Percentiles rank a stretch among this genome's conserved stretches.
These are phyloP conservation scores for Loriculus beryllinus DNA, from an alignment of 2,797 vertebrate species.

Conservation along the genomic window DNA sequence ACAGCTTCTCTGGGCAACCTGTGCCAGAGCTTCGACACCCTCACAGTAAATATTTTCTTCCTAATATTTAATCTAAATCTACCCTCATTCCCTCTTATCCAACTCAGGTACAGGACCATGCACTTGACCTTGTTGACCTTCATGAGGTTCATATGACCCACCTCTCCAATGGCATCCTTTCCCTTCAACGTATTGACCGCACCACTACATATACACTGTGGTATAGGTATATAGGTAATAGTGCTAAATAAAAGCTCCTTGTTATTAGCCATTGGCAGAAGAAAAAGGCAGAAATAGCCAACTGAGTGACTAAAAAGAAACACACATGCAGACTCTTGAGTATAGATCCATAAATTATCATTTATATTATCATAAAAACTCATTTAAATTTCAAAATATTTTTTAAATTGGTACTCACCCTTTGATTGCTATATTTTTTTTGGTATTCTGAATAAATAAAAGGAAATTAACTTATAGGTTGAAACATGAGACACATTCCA, in stretches of 20 bases:
- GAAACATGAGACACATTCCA: conserved; percentile 5
- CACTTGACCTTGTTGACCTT: neutral
- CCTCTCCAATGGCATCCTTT: neutral
- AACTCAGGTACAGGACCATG: neutral
- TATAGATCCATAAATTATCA: conserved; percentile 52
- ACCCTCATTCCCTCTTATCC: neutral
- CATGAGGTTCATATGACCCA: neutral
- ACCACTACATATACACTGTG: neutral
- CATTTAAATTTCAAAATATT: conserved; percentile 63
- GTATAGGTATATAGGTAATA: neutral
- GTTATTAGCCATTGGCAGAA: neutral
- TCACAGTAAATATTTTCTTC: neutral
- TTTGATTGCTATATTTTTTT: conserved; percentile 31
- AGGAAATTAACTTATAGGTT: conserved; percentile 2
- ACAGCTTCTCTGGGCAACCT: neutral
- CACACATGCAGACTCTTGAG: neutral
- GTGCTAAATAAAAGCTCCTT: neutral
- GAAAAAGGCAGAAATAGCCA: neutral
- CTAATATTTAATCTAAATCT: neutral
- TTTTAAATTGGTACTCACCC: neutral
- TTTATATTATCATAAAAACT: conserved; percentile 49
- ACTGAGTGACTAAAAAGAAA: neutral
- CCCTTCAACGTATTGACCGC: neutral
- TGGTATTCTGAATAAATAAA: conserved; percentile 48
- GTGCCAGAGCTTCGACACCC: neutral